Percentiles rank a stretch among this genome's conserved stretches.
These are phyloP conservation scores for Ranitomeya variabilis DNA, from an alignment of 2,113 vertebrate species.

Conservation along the genomic window DNA sequence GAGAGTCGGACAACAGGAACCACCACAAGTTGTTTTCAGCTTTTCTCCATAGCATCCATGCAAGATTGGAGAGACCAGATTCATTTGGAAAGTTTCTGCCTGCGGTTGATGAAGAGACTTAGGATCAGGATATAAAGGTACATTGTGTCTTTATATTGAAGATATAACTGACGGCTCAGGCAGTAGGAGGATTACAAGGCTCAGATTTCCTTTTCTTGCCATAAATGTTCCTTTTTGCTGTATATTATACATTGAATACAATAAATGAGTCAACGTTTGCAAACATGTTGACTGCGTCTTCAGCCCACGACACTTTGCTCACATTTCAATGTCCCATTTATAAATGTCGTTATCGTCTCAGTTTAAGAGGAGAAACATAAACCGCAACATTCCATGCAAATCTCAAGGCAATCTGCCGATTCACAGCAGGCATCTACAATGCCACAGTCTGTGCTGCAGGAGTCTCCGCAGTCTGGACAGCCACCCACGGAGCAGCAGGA, in stretches of 20 bases:
- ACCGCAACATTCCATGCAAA: conserved; percentile 99
- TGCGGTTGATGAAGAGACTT: too few relatives aligned
- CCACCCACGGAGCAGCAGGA: conserved; percentile 90
- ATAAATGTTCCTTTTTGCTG: background rate
- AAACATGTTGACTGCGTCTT: background rate
- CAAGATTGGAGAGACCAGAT: too few relatives aligned
- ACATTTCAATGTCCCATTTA: background rate
- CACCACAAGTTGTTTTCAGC: too few relatives aligned
- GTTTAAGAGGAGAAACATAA: conserved; percentile 97
- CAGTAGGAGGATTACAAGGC: background rate
- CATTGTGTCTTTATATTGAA: background rate
- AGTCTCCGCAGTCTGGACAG: conserved; percentile 93
- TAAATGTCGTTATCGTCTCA: background rate
- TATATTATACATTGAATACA: background rate
- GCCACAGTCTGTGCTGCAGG: conserved; percentile 98
- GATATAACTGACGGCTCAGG: background rate
- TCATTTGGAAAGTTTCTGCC: too few relatives aligned
- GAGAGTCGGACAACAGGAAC: too few relatives aligned
- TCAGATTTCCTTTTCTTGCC: background rate
- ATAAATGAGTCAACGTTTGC: background rate
- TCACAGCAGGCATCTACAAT: conserved; percentile 98
- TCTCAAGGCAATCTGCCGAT: conserved; percentile 98
- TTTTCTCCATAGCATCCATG: too few relatives aligned
- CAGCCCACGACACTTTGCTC: background rate
- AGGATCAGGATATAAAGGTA: background rate